Conservation (phyloP, 92 coral and sea anemone species). For the Desmophyllum pertusum region DNA sequence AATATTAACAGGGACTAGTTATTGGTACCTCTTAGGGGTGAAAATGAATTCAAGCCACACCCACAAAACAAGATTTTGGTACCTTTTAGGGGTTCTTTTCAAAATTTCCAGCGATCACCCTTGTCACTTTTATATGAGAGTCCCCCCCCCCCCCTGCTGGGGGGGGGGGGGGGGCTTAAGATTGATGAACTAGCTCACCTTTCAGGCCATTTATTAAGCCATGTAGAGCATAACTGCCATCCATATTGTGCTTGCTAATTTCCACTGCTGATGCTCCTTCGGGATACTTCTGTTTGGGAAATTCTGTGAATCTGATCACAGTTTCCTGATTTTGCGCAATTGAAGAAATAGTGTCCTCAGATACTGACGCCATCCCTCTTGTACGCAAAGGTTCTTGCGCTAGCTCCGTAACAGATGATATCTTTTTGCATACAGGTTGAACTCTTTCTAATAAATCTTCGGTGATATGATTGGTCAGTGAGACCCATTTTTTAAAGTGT, state of each 20-base stretch:
- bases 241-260: constrained; percentile 82
- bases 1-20: too few relatives aligned
- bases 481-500: constrained; percentile 89
- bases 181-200: constrained; percentile 53
- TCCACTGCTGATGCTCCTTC: constrained; percentile 77
- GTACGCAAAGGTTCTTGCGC: constrained; percentile 51
- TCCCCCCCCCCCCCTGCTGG: too few relatives aligned
- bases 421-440: constrained; percentile 79
- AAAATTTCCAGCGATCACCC: too few relatives aligned
- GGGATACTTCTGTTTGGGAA: constrained; percentile 75
- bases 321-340: constrained; percentile 54
- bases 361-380: not conserved
- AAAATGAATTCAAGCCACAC: too few relatives aligned
- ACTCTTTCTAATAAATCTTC: constrained; percentile 70
- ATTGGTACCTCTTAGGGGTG: too few relatives aligned
- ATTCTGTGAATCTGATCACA: constrained; percentile 73
- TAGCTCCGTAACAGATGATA: constrained; percentile 84
- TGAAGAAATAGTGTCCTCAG: constrained; percentile 40
- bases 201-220: constrained; percentile 64
- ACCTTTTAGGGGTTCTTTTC: too few relatives aligned
- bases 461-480: constrained; percentile 78
- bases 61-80: too few relatives aligned
- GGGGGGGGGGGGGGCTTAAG: too few relatives aligned
- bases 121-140: too few relatives aligned
- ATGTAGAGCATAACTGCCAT: constrained; percentile 76